Base-by-base conservation (phyloP, 2,113 vertebrate species). In the Pandion haliaetus region DNA sequence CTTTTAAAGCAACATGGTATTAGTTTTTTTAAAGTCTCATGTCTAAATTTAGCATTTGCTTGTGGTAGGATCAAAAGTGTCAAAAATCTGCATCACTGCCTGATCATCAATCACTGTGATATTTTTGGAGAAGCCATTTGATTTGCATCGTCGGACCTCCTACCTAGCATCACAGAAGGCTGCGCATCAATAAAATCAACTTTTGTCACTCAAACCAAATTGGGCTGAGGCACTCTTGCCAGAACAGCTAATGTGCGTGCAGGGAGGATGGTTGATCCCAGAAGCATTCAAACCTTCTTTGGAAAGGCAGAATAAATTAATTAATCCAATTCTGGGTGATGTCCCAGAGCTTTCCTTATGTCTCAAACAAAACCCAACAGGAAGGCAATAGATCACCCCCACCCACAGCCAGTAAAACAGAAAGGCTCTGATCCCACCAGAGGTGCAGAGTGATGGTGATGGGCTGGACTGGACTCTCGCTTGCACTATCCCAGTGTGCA, bases 161-260 rank as follows among this genome's bases (percentile, higher is more conserved):
- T 87, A 95, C 94, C 95, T 91, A 87, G 71, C 78, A 93, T 97
- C 94, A 88, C 95, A 97, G 96, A 97, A 97, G 93, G 94, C 89
- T 95, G 82, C 1, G 5, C 82, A 94, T 96, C 96, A 96, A 94
- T 74, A 95, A 95, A 96, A 97, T 96, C 96, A 95, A 95, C 94
- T 97, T 96, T 93, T 96, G 95, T 96, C 94, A 94, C 89, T 96
- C 95, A 91, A 93, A 94, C 74, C 94, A 96, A 97, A 93, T 88
- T 36, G 93, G 78, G 84, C 74, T 89, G 84, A 94, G 82, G 59
- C 25, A 12, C 21, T 90, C 69, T 62, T 97, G 88, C 91, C 94
- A 91, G 88, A 86, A 88, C 26, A 88, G 71, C 61, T 80, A 78
- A 82, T n/a, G 72, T 82, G 58, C 2, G 1, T 52, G 74, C 63